phyloP scores from a whole-genome alignment of 2,797 vertebrate genomes.

The Lagorchestes hirsutus region DNA sequence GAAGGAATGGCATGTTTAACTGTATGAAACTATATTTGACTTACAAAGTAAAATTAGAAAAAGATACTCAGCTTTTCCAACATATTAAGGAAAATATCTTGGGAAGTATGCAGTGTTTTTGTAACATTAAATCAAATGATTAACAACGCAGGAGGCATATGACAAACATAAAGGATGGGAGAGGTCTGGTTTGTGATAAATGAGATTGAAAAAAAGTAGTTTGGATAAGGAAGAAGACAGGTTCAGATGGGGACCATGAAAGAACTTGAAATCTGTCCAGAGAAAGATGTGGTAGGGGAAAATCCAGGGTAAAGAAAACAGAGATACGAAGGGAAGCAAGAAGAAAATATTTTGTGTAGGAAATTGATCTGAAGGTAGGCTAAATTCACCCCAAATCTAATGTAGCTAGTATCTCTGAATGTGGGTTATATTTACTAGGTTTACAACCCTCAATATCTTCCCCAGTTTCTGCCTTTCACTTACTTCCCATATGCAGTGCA shows the following conservation, averaged over 20 bases:
- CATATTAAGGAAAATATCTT: slow-evolving; percentile 7
- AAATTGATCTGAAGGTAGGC: background rate
- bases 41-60: background rate
- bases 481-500: background rate
- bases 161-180: slow-evolving; percentile 31
- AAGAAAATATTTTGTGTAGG: slow-evolving; percentile 7
- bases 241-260: slow-evolving; percentile 45
- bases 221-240: slow-evolving; percentile 57
- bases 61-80: background rate
- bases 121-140: slow-evolving; percentile 37
- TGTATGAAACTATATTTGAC: background rate
- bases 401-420: background rate
- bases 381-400: background rate
- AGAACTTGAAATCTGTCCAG: background rate
- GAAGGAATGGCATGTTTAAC: background rate
- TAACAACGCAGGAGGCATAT: slow-evolving; percentile 51
- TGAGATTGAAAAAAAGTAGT: slow-evolving; percentile 40
- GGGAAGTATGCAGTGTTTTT: slow-evolving; percentile 37
- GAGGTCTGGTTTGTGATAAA: slow-evolving; percentile 28
- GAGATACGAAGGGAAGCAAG: background rate
- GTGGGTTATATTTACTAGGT: background rate
- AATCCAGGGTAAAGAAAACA: slow-evolving; percentile 16
- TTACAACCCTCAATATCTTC: background rate
- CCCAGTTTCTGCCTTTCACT: background rate
- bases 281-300: slow-evolving; percentile 15